These are phyloP conservation scores for Pandemis cinnamomeana DNA, from an alignment of 2,888 invertebrate genomes.

Conservation along the genomic window DNA sequence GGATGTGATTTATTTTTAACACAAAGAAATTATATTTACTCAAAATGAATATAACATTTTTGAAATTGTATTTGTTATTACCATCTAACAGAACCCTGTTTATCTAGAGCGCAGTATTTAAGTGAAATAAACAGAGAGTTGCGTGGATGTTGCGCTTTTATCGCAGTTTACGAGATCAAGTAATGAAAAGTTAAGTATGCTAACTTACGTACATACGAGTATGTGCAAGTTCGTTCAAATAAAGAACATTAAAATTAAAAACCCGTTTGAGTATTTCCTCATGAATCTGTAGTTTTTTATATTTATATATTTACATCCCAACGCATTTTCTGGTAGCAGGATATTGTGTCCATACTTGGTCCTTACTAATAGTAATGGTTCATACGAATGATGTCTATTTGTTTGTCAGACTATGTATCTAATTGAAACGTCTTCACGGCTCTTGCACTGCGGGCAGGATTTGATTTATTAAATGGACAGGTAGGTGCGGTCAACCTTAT, in stretches of 20 bases:
- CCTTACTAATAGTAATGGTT: neutral
- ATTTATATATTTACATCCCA: neutral
- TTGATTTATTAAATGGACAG: too few species aligned
- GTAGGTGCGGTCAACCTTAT: too few species aligned
- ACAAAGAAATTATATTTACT: too few species aligned
- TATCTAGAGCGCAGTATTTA: neutral
- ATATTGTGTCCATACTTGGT: neutral
- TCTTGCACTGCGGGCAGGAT: too few species aligned
- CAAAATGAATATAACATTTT: neutral
- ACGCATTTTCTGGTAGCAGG: too few species aligned
- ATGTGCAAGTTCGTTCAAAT: conserved; percentile 20
- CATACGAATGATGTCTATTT: neutral
- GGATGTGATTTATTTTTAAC: too few species aligned
- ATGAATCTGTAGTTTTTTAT: neutral
- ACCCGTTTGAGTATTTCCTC: neutral
- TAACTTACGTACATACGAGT: conserved; percentile 17
- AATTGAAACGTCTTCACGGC: neutral
- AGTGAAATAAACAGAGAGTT: neutral
- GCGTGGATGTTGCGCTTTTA: conserved; percentile 20
- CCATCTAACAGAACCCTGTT: conserved; percentile 17
- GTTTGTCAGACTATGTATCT: neutral
- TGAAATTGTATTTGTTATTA: neutral
- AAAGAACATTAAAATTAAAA: neutral
- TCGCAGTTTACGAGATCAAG: conserved; percentile 11
- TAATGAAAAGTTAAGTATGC: conserved; percentile 17